Evolutionary conservation across 2,113 vertebrate species (phyloP), one percentile per base, ranked within the genome.

Genomic region (Chaetops frenatus): DNA sequence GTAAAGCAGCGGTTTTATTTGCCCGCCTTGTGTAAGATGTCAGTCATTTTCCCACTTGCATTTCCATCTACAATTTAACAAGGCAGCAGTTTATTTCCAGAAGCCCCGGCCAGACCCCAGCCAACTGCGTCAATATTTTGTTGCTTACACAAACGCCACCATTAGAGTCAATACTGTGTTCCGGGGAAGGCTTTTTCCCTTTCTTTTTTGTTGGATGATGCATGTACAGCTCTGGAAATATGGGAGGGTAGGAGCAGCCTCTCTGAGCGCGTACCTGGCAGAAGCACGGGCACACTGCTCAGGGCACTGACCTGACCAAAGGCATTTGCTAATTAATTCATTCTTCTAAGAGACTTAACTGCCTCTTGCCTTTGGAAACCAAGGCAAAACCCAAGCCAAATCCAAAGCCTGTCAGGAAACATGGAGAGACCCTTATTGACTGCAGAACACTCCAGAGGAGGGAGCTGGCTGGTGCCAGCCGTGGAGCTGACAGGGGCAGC

Each of bases 81-180:
- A 98, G 97, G 96, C 96, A 92, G 90, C 91, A 94, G 97, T 97
- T 98, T 97, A 97, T 98, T 97, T 97, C 97, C 94, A 96, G 97
- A 72, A 95, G 94, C 42, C 69, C 83, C 48, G 47, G 93, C 74
- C 94, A 95, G 96, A 91, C 88, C 96, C 80, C 38, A 88, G 96
- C 96, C 96, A 96, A 97, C 97, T 96, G 58, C 97, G 93, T 92
- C 91, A 97, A 97, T 97, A 97, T 97, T 98, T 97, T 96, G 97
- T 93, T 91, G 95, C 97, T 96, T 97, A 96, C 91, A 94, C 84
- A 82, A 96, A 96, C 65, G 96, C 92, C 94, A 92, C 23, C 12
- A 53, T 74, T 95, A 84, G 79, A 96, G 90, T 97, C 97, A 96
- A 94, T 90, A 95, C 91, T 16, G 27, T 2, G 0, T 60, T 81